phyloP scores from a whole-genome alignment of 2,113 vertebrate genomes.

The Trachemys scripta region DNA sequence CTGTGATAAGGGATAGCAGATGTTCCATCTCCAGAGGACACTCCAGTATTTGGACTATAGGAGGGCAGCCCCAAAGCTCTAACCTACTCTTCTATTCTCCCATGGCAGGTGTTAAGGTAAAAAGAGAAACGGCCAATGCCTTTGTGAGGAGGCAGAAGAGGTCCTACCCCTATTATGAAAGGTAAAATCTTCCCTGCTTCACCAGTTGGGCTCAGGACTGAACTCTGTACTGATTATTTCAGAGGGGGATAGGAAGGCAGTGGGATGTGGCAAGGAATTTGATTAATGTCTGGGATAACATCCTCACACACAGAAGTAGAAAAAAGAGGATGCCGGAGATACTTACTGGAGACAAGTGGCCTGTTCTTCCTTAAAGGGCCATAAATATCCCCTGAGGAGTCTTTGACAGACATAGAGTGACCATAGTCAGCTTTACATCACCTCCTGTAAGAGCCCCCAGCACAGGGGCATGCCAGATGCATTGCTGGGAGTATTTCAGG shows the following conservation, averaged over 20 bases:
- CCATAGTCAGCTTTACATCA: not conserved
- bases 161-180: constrained; percentile 47
- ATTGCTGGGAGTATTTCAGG: not conserved
- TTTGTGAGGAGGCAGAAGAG: constrained; percentile 75
- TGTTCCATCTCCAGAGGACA: not conserved
- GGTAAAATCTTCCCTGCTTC: constrained; percentile 49
- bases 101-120: constrained; percentile 61
- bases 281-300: not conserved
- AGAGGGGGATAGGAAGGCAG: not conserved
- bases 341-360: not conserved
- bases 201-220: not conserved
- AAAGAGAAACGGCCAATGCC: constrained; percentile 63
- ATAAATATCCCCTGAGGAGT: not conserved
- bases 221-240: not conserved
- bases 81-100: not conserved
- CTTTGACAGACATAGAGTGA: not conserved
- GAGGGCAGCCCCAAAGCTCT: not conserved
- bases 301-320: not conserved
- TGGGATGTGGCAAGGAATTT: not conserved
- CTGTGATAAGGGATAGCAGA: not conserved
- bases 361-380: not conserved
- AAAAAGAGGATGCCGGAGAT: not conserved
- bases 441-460: not conserved
- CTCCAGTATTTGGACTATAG: not conserved
- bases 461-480: not conserved